Evolutionary conservation across 2,888 invertebrate species (phyloP).

Genomic region (Eupeodes latifasciatus): DNA sequence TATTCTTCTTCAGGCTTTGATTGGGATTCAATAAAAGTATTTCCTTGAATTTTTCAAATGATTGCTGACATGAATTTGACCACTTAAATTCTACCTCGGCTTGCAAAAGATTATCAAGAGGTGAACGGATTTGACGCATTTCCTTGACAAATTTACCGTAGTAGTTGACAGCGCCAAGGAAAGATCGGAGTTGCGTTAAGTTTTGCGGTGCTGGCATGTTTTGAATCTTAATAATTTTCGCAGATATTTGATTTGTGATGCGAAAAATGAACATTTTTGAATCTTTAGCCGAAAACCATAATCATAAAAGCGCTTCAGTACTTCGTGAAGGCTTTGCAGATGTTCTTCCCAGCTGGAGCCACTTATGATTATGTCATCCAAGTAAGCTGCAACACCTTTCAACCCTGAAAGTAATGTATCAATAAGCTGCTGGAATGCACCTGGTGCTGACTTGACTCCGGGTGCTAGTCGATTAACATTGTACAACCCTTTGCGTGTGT

Average conservation of each 20-base stretch:
- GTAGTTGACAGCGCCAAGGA: background rate
- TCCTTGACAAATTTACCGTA: background rate
- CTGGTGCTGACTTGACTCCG: background rate
- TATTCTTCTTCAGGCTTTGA: background rate
- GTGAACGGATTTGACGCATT: background rate
- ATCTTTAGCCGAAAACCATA: background rate
- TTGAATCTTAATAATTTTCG: background rate
- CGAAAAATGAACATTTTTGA: constrained; percentile 13
- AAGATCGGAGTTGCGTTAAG: background rate
- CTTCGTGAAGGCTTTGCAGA: background rate
- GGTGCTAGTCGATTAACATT: background rate
- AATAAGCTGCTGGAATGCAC: background rate
- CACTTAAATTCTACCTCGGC: no score
- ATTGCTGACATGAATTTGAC: no score
- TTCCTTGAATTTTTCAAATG: no score
- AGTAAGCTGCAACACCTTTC: background rate
- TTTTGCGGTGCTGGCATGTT: no score
- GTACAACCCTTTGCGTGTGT: background rate
- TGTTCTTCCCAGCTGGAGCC: background rate
- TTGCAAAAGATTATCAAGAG: background rate
- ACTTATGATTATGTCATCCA: background rate
- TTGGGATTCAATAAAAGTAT: background rate
- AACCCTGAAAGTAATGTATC: background rate
- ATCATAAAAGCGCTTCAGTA: background rate
- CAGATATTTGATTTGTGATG: constrained; percentile 4